These are phyloP conservation scores for Myiothlypis coronata DNA, from an alignment of 2,797 vertebrate genomes.

Conservation along the genomic window DNA sequence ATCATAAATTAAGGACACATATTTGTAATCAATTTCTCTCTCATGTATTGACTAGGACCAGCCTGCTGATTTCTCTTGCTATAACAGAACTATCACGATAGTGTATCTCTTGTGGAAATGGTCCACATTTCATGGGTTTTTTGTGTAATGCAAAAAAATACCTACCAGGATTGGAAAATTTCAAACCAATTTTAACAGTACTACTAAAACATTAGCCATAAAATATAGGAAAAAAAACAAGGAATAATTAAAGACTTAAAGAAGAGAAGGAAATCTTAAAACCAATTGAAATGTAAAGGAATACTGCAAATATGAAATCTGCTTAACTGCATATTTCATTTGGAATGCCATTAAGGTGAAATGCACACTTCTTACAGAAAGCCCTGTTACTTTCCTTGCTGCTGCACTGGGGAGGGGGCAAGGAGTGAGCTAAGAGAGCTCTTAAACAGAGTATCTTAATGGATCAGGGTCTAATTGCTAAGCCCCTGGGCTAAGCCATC, in stretches of 20 bases:
- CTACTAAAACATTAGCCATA: background rate
- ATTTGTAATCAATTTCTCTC: background rate
- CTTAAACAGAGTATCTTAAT: conserved; percentile 29
- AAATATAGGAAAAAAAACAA: background rate
- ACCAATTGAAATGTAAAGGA: background rate
- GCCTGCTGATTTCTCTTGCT: background rate
- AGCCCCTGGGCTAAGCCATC: background rate
- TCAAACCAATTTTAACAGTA: background rate
- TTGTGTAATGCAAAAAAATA: background rate
- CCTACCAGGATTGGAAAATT: background rate
- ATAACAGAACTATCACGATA: background rate
- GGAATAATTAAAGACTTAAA: background rate
- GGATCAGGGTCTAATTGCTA: conserved; percentile 11
- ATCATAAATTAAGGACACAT: background rate
- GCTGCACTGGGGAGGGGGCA: background rate
- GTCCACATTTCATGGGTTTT: background rate
- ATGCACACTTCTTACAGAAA: background rate
- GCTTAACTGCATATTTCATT: background rate
- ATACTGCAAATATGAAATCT: background rate
- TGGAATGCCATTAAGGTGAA: background rate
- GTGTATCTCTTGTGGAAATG: background rate
- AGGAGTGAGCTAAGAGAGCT: background rate
- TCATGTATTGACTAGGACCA: background rate
- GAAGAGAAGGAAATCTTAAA: background rate
- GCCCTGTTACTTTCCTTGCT: background rate